phyloP scores from a whole-genome alignment of 2,888 invertebrate genomes.

The Volucella bombylans region DNA sequence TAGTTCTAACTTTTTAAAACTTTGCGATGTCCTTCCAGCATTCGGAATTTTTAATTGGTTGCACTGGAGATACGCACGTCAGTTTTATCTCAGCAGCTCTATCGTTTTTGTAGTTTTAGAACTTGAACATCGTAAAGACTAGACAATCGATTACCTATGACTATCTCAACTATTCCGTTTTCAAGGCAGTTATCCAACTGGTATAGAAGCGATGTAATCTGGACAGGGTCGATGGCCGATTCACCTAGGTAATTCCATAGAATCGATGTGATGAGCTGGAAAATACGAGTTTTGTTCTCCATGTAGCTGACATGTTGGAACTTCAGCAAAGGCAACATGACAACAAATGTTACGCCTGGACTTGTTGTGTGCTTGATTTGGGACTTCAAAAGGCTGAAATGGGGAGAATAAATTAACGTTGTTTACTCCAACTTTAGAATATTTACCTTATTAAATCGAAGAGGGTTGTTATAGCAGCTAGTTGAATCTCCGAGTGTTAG shows the following conservation, averaged over 20 bases:
- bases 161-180: constrained; percentile 86
- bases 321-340: constrained; percentile 88
- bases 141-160: constrained; percentile 84
- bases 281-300: constrained; percentile 87
- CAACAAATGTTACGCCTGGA: constrained; percentile 86
- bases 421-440: not conserved
- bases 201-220: constrained; percentile 86
- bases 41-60: constrained; percentile 76
- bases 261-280: constrained; percentile 86
- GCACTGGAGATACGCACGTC: constrained; percentile 79
- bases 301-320: constrained; percentile 86
- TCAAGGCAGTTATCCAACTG: constrained; percentile 89
- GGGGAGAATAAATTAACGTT: no score
- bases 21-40: constrained; percentile 80
- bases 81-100: constrained; percentile 80
- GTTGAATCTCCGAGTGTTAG: constrained; percentile 86
- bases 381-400: constrained; percentile 80
- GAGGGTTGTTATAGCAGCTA: constrained; percentile 87
- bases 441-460: constrained; percentile 86
- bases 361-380: constrained; percentile 82
- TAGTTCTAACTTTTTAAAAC: constrained; percentile 82
- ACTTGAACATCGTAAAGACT: constrained; percentile 78
- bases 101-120: constrained; percentile 79
- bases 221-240: constrained; percentile 79
- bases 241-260: constrained; percentile 88